phyloP scores from a whole-genome alignment of 1,140 invertebrate species.

The Polypedilum vanderplanki region DNA sequence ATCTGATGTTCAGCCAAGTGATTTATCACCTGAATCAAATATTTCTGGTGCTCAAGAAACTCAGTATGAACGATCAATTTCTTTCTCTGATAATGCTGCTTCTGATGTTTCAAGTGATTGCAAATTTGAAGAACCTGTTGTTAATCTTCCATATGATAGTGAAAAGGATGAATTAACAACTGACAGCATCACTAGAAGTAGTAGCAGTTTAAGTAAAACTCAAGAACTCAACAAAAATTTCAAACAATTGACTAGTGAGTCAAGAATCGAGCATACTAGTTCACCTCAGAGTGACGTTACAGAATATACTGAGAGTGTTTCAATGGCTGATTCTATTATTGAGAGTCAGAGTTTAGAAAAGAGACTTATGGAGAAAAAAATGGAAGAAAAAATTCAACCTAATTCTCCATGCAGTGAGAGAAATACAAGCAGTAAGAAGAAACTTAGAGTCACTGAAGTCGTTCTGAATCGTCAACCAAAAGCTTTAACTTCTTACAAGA shows the following conservation, averaged over 20 bases:
- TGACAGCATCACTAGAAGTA: background rate
- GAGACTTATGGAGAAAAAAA: background rate
- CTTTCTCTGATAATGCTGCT: conserved; percentile 14
- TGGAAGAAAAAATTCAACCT: background rate
- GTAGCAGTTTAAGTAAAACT: conserved; percentile 25
- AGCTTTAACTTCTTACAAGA: background rate
- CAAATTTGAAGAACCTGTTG: conserved; percentile 15
- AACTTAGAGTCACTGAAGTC: background rate
- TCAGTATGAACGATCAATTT: conserved; percentile 1
- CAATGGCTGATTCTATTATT: background rate
- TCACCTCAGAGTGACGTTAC: conserved; percentile 24
- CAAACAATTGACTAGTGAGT: background rate
- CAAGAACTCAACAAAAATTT: background rate
- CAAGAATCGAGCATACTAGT: background rate
- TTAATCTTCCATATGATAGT: conserved; percentile 1
- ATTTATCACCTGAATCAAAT: background rate
- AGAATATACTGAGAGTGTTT: conserved; percentile 4
- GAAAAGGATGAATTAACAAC: background rate
- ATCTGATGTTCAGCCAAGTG: background rate
- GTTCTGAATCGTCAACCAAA: background rate
- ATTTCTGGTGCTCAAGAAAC: background rate
- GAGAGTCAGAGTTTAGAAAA: background rate
- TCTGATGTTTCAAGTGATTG: conserved; percentile 21
- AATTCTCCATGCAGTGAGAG: background rate
- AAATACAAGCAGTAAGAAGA: background rate